phyloP scores from a whole-genome alignment of 2,888 invertebrate genomes.

The Geophilus truncorum region DNA sequence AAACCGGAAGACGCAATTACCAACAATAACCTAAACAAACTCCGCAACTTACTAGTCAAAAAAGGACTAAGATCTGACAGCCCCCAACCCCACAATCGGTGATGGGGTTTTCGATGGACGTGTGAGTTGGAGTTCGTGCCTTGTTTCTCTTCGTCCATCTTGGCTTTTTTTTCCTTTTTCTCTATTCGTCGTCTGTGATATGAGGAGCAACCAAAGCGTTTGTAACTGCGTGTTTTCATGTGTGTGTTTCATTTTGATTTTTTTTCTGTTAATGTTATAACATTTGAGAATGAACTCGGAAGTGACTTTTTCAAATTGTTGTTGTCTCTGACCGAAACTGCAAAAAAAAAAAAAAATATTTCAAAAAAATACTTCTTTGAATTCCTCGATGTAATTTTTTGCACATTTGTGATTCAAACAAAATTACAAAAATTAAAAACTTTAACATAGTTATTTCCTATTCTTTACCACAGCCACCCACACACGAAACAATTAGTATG shows the following conservation, averaged over 20 bases:
- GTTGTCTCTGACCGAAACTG: not conserved
- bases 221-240: not conserved
- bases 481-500: too few relatives aligned
- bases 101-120: not conserved
- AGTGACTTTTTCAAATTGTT: not conserved
- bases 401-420: not conserved
- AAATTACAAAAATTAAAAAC: not conserved
- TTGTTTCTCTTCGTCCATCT: not conserved
- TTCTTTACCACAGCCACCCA: too few relatives aligned
- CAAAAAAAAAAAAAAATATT: not conserved
- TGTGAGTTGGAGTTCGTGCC: not conserved
- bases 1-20: constrained; percentile 86
- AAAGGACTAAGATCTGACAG: constrained; percentile 28
- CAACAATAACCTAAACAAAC: constrained; percentile 76
- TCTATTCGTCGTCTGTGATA: constrained; percentile 4
- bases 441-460: too few relatives aligned
- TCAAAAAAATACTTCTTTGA: not conserved
- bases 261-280: too few relatives aligned
- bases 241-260: not conserved
- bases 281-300: not conserved
- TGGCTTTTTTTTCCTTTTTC: not conserved
- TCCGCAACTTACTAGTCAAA: constrained; percentile 52
- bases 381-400: not conserved
- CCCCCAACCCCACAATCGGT: not conserved
- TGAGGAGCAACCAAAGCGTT: not conserved